Base-by-base conservation (phyloP, 2,113 vertebrate genomes). In the Entomyzon cyanotis region DNA sequence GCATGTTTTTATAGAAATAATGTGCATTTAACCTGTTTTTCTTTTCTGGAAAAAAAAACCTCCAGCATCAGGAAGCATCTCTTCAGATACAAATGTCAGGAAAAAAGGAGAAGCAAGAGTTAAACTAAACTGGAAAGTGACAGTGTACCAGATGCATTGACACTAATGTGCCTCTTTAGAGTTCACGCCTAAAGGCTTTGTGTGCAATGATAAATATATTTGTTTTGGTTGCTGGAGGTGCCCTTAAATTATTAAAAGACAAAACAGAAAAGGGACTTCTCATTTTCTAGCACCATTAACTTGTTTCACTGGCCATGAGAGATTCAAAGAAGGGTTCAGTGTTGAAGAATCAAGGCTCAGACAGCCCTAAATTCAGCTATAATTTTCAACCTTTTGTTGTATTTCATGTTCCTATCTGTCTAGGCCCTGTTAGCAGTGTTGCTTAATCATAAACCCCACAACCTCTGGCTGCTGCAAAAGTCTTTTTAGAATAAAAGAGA, bases 211-310 rank as follows among this genome's bases (percentile, higher is more conserved):
- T 91, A 96, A 97, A 97, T 97, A 95, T 78, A 93, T 97, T 96
- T 96, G 93, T 94, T 96, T 96, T 95, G 35, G 89, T 96, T 79
- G 63, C 90, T 94, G 71, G 79, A 95, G 81, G 69, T 95, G 69
- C 68, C 90, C 78, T 95, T 97, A 95, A 96, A 97, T 97, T 97
- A 96, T 97, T 97, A 86, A 97, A 92, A 96, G 67, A 92, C 78
- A 70, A 89, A 96, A 69, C 30, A 87, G 67, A 79, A 91, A 78
- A 93, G n/a, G 44, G 23, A 37, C 50, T 94, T 93, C 87, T 90
- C 77, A 84, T 93, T 97, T 95, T 94, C 82, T 94, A 95, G 85
- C 37, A 82, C 76, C 85, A 80, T 84, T 94, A 85, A 80, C 56
- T 92, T 90, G 20, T 95, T 93, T 75, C 59, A 37, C 52, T 90